A percentile compares a stretch with the other conserved stretches of the same genome.
These are phyloP conservation scores for Hystrix brachyura DNA, from an alignment of 2,113 vertebrate genomes.

Conservation along the genomic window DNA sequence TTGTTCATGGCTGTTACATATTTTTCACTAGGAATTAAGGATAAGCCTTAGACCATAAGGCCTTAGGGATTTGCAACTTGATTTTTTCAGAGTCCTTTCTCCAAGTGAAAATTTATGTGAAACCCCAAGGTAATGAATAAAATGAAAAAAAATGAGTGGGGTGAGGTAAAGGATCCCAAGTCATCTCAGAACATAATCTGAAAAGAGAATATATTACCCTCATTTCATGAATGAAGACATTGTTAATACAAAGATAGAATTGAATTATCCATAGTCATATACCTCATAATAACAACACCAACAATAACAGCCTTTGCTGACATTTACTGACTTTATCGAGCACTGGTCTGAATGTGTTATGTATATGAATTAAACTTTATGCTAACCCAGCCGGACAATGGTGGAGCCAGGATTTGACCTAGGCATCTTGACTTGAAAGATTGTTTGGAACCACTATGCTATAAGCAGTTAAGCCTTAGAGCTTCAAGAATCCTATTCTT, in stretches of 20 bases:
- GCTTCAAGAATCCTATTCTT: conserved; percentile 29
- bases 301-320: neutral
- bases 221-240: neutral
- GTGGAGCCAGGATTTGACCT: neutral
- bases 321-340: neutral
- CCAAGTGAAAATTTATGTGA: neutral
- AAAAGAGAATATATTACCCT: neutral
- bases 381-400: neutral
- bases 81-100: neutral
- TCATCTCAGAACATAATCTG: neutral
- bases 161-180: neutral
- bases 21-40: neutral
- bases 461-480: neutral
- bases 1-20: neutral
- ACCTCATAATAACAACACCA: neutral
- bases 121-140: neutral
- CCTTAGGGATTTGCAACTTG: neutral
- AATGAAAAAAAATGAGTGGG: neutral
- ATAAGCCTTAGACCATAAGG: neutral
- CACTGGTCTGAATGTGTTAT: neutral
- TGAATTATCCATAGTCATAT: neutral
- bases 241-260: neutral
- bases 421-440: neutral
- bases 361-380: neutral
- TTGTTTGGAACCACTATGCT: neutral